A percentile compares a stretch with the other conserved stretches of the same genome.
Conservation (phyloP, 2,888 invertebrate genomes). For the Sphaerophoria rueppellii region DNA sequence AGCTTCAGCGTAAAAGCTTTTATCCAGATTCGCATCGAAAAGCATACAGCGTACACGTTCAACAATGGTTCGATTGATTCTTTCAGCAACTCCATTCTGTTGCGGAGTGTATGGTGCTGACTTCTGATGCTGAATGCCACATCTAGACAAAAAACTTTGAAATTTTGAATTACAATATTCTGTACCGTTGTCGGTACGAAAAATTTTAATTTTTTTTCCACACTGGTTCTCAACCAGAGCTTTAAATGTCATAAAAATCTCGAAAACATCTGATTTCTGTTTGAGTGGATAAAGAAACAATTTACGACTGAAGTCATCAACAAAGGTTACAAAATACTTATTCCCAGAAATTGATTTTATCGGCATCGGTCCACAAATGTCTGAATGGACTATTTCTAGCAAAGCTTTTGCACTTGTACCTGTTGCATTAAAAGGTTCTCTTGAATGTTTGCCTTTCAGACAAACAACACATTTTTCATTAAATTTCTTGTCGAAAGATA, state of each 20-base stretch:
- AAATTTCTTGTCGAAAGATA: conserved; percentile 38
- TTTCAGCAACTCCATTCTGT: conserved; percentile 41
- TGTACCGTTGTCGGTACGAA: conserved; percentile 53
- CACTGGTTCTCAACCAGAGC: not conserved
- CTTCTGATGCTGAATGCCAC: conserved; percentile 41
- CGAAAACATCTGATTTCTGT: conserved; percentile 1
- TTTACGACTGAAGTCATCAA: not conserved
- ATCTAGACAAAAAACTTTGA: not conserved
- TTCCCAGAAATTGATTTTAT: not conserved
- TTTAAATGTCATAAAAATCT: not conserved
- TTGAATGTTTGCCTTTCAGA: conserved; percentile 19
- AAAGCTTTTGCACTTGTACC: conserved; percentile 13
- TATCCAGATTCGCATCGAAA: conserved; percentile 24
- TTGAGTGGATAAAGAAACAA: not conserved
- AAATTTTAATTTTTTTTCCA: conserved; percentile 13
- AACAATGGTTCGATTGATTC: conserved; percentile 32
- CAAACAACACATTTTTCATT: conserved; percentile 41
- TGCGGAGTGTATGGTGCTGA: conserved; percentile 50
- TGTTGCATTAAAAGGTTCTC: not conserved
- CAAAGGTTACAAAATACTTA: not conserved
- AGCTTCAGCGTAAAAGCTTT: conserved; percentile 47
- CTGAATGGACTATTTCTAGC: conserved; percentile 24
- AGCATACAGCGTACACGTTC: conserved; percentile 44
- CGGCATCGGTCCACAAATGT: conserved; percentile 15
- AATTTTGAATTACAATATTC: conserved; percentile 25